Percentiles rank a stretch among this genome's conserved stretches.
Evolutionary conservation across 2,888 invertebrate genomes (phyloP).

Genomic region (Agrotis segetum): DNA sequence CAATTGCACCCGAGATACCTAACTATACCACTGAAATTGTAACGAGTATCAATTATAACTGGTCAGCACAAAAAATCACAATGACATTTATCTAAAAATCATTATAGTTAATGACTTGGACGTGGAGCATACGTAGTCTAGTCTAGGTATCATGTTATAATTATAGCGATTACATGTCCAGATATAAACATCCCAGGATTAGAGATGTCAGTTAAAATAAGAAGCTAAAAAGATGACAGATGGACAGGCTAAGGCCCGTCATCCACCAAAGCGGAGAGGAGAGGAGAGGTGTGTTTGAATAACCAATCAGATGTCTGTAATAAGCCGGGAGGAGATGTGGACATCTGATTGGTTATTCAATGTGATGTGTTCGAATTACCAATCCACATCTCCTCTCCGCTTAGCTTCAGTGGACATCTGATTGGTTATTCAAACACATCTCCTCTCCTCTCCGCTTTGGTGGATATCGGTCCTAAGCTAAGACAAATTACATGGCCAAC

Average conservation of each 20-base stretch:
- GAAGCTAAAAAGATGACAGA: conserved; percentile 49
- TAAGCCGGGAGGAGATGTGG: no score
- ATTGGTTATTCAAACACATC: no score
- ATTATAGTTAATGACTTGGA: conserved; percentile 50
- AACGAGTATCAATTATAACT: conserved; percentile 55
- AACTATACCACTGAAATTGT: conserved; percentile 44
- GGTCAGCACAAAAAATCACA: conserved; percentile 52
- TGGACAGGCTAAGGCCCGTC: conserved; percentile 30
- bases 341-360: no score
- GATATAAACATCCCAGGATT: conserved; percentile 39
- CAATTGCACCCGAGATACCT: conserved; percentile 49
- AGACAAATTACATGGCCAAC: conserved; percentile 38
- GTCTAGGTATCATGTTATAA: conserved; percentile 32
- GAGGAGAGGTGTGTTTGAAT: no score
- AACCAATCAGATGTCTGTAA: no score
- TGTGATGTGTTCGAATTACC: no score
- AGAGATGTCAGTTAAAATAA: conserved; percentile 55
- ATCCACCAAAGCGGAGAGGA: no score
- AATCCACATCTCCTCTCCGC: no score
- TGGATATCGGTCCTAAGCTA: no score
- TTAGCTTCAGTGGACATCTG: no score
- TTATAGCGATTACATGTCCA: conserved; percentile 48
- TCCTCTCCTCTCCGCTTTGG: no score
- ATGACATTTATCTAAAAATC: conserved; percentile 63
- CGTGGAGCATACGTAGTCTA: conserved; percentile 23